Evolutionary conservation across 2,888 invertebrate genomes (phyloP), one percentile per base, ranked within the genome.

Genomic region (Magallana nippona): DNA sequence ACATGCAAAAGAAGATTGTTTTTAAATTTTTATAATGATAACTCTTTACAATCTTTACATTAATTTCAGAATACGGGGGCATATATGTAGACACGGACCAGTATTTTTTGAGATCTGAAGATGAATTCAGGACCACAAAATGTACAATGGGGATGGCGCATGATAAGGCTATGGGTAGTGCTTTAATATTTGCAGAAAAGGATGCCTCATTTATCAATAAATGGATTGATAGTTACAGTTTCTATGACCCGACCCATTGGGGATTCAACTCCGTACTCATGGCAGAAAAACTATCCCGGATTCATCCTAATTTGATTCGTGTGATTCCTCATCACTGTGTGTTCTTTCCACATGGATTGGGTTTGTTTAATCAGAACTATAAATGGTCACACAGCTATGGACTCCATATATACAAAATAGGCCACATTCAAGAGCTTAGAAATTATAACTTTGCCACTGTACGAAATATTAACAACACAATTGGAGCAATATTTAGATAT

Each of bases 81-180:
- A 58, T 83, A 71, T 83, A 83, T 32, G 8, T 77, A 11, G 83
- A 83, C 44, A 63, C 81, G 13, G 83, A 83, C 58, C 44, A 78
- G 19, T n/a, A 77, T 57, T 32, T 83, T 15, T 58, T 83, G 10
- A 63, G 77, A 19, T 57, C 63, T 15, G 10, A 81, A 8, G 32
- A 44, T 32, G 44, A 56, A 15, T 32, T 83, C 19, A 62, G 78
- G 22, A 81, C 19, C 11, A 32, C 32, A 44, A 13, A 10, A 1
- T 57, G 71, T 15, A 77, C 81, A 11, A 57, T 83, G 32, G 44
- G 71, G n/a, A 17, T 57, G 13, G 83, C 71, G 55, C 55, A 71
- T 15, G 10, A n/a, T 22, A 13, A 10, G 1, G 22, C 44, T 1
- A n/a, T 81, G 15, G 56, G 77, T 44, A 83, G 77, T 58, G 83